A percentile compares a stretch with the other conserved stretches of the same genome.
These are phyloP conservation scores for Xylocampa areola DNA, from an alignment of 2,888 invertebrate species.

Conservation along the genomic window DNA sequence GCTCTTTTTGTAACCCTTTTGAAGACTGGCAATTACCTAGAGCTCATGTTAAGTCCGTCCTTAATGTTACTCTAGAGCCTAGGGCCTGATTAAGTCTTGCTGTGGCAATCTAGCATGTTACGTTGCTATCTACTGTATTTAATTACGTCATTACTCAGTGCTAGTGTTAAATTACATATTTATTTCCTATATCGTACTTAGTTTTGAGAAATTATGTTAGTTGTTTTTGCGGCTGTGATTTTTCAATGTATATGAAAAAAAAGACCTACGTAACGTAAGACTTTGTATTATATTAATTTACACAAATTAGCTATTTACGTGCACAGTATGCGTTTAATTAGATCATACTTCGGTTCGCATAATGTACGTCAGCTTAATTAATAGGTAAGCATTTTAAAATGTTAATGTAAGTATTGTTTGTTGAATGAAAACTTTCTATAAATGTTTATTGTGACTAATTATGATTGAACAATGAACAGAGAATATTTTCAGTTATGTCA, in stretches of 20 bases:
- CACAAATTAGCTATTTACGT: too few species aligned
- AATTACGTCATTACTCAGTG: slow-evolving; percentile 13
- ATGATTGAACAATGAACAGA: too few species aligned
- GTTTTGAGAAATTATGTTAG: slow-evolving; percentile 1
- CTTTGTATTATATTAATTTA: too few species aligned
- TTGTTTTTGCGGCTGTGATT: neutral
- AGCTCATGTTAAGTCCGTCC: slow-evolving; percentile 2
- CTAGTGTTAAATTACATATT: slow-evolving; percentile 23
- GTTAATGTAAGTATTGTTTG: too few species aligned
- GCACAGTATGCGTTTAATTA: too few species aligned
- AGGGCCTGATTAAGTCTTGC: slow-evolving; percentile 36
- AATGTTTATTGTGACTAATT: too few species aligned
- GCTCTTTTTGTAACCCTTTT: neutral
- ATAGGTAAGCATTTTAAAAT: too few species aligned
- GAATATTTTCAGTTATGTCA: too few species aligned
- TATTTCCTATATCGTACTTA: neutral
- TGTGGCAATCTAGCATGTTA: slow-evolving; percentile 45
- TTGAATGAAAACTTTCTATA: too few species aligned
- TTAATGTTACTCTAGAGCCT: slow-evolving; percentile 32
- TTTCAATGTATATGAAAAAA: neutral
- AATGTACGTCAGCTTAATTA: too few species aligned
- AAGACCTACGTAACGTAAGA: too few species aligned
- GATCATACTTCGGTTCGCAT: too few species aligned
- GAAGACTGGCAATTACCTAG: neutral
- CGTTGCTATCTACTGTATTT: slow-evolving; percentile 35